phyloP scores from a whole-genome alignment of 2,113 vertebrate genomes.

The Saccopteryx bilineata region DNA sequence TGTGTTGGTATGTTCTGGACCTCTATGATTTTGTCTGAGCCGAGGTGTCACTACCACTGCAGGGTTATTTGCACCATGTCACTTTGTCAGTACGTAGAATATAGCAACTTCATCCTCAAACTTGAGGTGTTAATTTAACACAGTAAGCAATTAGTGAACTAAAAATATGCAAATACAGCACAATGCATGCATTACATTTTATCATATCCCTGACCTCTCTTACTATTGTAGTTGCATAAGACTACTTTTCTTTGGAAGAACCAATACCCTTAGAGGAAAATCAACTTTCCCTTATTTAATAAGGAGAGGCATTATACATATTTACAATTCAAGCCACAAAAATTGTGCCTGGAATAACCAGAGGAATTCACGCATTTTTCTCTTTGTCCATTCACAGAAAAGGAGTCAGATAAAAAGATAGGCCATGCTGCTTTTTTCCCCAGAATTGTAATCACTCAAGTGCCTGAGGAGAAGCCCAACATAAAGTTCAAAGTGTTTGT shows the following conservation, averaged over 20 bases:
- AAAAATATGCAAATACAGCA: not conserved
- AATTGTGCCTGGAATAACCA: not conserved
- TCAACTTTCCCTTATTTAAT: not conserved
- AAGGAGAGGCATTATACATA: not conserved
- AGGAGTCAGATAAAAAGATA: not conserved
- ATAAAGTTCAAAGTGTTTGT: constrained; percentile 4
- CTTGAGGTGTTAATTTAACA: not conserved
- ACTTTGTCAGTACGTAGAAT: not conserved
- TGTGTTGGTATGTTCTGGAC: not conserved
- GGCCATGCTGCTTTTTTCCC: not conserved
- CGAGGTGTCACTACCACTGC: not conserved
- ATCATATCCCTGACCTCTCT: not conserved
- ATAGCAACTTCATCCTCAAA: not conserved
- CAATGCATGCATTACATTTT: not conserved
- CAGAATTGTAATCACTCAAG: not conserved
- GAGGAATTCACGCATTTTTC: not conserved
- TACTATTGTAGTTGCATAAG: not conserved
- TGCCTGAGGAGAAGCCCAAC: not conserved
- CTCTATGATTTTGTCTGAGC: not conserved
- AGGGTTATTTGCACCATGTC: not conserved
- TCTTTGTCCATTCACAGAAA: not conserved
- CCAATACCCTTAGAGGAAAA: not conserved
- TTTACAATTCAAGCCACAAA: not conserved
- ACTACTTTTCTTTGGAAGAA: not conserved
- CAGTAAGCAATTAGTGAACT: not conserved